Evolutionary conservation across 2,888 invertebrate species (phyloP).

Genomic region (Brachyopa scutellaris): DNA sequence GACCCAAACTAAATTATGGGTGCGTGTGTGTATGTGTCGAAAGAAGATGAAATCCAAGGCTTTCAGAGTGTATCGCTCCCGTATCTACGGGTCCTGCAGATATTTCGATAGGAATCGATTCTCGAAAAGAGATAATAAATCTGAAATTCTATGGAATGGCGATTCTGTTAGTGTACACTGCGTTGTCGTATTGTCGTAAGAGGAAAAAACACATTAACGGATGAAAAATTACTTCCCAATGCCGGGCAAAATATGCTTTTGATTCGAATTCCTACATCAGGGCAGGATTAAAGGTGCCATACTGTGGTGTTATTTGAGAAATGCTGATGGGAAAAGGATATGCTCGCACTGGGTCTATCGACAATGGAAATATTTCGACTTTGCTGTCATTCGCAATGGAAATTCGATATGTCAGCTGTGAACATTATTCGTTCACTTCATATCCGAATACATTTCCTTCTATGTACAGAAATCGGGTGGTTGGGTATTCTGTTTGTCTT

Average conservation of each 20-base stretch:
- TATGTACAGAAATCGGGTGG: too few relatives aligned
- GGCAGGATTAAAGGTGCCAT: conserved; percentile 54
- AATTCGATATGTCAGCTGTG: too few relatives aligned
- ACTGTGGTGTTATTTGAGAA: background rate
- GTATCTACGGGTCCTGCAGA: background rate
- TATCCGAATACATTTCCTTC: too few relatives aligned
- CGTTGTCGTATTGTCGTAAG: conserved; percentile 20
- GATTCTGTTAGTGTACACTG: conserved; percentile 32
- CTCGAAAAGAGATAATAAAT: conserved; percentile 65
- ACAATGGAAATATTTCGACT: too few relatives aligned
- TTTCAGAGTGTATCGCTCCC: conserved; percentile 1
- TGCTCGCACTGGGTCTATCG: too few relatives aligned
- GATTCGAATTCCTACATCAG: too few relatives aligned
- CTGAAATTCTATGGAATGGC: conserved; percentile 39
- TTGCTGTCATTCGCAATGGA: too few relatives aligned
- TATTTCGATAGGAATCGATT: conserved; percentile 34
- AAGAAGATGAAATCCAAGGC: conserved; percentile 42
- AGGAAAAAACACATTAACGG: conserved; percentile 70
- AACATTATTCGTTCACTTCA: too few relatives aligned
- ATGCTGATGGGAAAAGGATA: background rate
- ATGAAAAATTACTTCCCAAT: conserved; percentile 63
- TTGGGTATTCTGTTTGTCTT: too few relatives aligned
- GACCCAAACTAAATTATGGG: background rate
- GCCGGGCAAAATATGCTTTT: conserved; percentile 52
- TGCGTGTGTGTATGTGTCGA: too few relatives aligned